Conservation (phyloP, 2,113 vertebrate genomes). For the Carettochelys insculpta region DNA sequence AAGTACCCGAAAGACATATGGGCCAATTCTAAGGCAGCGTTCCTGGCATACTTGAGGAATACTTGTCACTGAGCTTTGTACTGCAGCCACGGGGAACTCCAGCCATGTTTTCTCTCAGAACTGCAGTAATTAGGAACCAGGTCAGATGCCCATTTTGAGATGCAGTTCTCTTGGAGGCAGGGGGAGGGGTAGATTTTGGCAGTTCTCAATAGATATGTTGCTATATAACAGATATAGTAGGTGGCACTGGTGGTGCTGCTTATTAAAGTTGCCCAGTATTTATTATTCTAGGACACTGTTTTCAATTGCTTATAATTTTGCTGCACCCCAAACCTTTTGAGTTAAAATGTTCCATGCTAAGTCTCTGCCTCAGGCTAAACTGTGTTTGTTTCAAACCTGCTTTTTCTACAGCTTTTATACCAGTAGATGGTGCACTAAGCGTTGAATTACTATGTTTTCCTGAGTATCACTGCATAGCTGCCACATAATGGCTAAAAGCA, state of each 20-base stretch:
- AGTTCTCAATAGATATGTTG: neutral
- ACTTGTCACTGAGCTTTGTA: neutral
- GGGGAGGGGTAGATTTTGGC: too few relatives aligned
- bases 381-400: accelerated
- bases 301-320: neutral
- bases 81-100: neutral
- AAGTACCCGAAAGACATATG: neutral
- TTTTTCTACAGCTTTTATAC: accelerated
- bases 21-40: neutral
- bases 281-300: neutral
- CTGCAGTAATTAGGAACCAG: neutral
- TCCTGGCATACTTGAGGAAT: neutral
- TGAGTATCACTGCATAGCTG: neutral
- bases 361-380: neutral
- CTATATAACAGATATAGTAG: neutral
- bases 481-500: neutral
- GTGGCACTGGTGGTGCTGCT: too few relatives aligned
- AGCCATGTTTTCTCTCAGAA: neutral
- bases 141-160: neutral
- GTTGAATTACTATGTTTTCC: neutral
- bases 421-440: constrained; percentile 25
- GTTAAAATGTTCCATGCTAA: accelerated
- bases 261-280: neutral
- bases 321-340: neutral
- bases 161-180: neutral